Base-by-base conservation (phyloP, 2,888 invertebrate genomes). In the Ormyrus nitidulus region DNA sequence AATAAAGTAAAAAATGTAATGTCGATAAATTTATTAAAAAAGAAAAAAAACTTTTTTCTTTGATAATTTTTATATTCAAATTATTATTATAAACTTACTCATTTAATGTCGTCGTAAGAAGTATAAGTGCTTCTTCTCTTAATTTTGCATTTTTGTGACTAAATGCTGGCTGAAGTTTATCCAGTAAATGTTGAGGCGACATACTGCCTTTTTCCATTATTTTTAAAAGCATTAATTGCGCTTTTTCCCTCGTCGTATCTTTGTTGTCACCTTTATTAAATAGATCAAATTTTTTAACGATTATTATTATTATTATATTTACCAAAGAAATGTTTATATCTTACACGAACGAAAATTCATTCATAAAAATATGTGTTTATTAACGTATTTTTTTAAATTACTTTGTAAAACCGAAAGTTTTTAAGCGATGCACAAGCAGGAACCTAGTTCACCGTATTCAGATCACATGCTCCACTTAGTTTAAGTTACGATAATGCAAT, bases 141-240 rank as follows among this genome's bases (percentile, higher is more conserved):
- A 98, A 95, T 92, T 97, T 97, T 86, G 97, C 95, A 90, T 98
- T 97, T 92, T 98, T 98, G 92, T 98, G 98, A 85, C 93, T 93
- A 87, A 98, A 93, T 34, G 94, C 94, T 72, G 93, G 93, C 68
- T 92, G 92, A 80, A 96, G 91, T 88, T 94, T 94, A 84, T 97
- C 96, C 84, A 96, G 92, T 79, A 96, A 92, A 84, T 92, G 92
- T 90, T 96, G 95, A 81, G 94, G 95, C 81, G 92, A 90, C 84
- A 94, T 91, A 81, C 95, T 95, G 81, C 94, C 94, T 83, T 94
- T 93, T 90, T 95, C 94, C 92, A 96, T 93, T 83, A 96, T 91
- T 89, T 95, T 95, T 81, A 94, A 91, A 83, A 96, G 91, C 81
- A 96, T 91, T 80, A 94, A 89, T 87, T 95, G 95, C 10, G 96